Base-by-base conservation (phyloP, 2,797 vertebrate genomes). In the Bryconaethiops microstoma region DNA sequence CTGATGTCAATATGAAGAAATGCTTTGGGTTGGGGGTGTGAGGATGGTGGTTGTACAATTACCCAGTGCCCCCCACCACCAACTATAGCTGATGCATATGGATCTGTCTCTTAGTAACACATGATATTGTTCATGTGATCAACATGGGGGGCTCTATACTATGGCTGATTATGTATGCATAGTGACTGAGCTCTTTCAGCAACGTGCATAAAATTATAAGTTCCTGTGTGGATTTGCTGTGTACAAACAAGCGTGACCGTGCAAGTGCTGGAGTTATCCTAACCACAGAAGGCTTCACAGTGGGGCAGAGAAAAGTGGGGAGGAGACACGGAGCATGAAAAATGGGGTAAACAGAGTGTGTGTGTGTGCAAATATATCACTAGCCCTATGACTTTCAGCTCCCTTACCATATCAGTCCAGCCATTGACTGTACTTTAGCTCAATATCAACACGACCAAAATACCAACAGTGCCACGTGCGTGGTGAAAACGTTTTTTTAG, bases 211-310 rank as follows among this genome's bases (percentile, higher is more conserved):
- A 59, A 57, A 75, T 55, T 76, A 14, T 35, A 23, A 40, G 39
- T 72, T 35, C 50, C 52, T 68, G 69, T 54, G 76, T 63, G 64
- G 16, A n/a, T 71, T 40, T 45, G 57, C 16, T 71, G 55, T 75
- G 64, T 79, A 52, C 57, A 76, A 69, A 69, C 45, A 62, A 70
- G 21, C 7, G n/a, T 45, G 50, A 55, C 67, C 52, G 25, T 52
- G 63, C 60, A 64, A 69, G 25, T 69, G 55, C 25, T 68, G 88
- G 86, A 88, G 79, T 76, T 73, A n/a, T 80, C 85, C 76, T 76
- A 87, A 48, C 39, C 72, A 75, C 81, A 79, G 80, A 83, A 82
- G 74, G 74, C 78, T 76, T 84, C 76, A 77, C 73, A 82, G 83
- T 70, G 81, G 85, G 81, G 74, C 54, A 71, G 72, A 69, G 17